Percentiles rank a stretch among this genome's conserved stretches.
Evolutionary conservation across 2,797 vertebrate genomes (phyloP).

Genomic region (Acanthurus leucopareius): DNA sequence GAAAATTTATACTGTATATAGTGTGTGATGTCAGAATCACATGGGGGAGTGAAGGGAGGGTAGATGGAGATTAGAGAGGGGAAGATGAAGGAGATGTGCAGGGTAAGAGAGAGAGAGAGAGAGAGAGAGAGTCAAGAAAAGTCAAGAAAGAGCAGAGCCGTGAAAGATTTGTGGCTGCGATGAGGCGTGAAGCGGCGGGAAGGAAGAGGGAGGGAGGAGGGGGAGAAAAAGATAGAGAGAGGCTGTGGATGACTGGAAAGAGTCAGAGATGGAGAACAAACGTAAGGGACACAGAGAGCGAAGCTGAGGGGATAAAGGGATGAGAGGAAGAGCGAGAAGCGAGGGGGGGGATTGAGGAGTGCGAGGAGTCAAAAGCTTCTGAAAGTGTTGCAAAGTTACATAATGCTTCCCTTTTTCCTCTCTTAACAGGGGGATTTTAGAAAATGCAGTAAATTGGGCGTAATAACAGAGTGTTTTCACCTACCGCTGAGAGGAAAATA

Average conservation of each 20-base stretch:
- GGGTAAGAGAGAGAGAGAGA: background rate
- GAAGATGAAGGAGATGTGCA: slow-evolving; percentile 18
- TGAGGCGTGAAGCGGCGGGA: slow-evolving; percentile 37
- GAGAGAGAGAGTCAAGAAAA: slow-evolving; percentile 11
- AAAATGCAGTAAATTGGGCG: slow-evolving; percentile 33
- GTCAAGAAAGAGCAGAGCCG: slow-evolving; percentile 43
- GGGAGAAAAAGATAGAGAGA: background rate
- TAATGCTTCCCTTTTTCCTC: background rate
- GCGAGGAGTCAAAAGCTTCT: slow-evolving; percentile 47
- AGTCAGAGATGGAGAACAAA: slow-evolving; percentile 33
- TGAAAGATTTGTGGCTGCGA: slow-evolving; percentile 54
- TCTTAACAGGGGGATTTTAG: slow-evolving; percentile 20
- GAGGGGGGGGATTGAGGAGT: slow-evolving; percentile 17
- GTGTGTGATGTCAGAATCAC: slow-evolving; percentile 20
- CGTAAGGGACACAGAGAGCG: slow-evolving; percentile 31
- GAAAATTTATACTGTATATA: slow-evolving; percentile 13
- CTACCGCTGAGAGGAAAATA: slow-evolving; percentile 24
- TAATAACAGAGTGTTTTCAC: slow-evolving; percentile 43
- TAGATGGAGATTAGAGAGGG: slow-evolving; percentile 31
- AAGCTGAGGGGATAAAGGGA: slow-evolving; percentile 47
- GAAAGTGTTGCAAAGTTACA: slow-evolving; percentile 41
- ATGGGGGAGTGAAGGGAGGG: slow-evolving; percentile 5
- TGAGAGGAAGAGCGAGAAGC: slow-evolving; percentile 25
- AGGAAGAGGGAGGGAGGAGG: background rate
- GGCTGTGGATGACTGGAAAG: slow-evolving; percentile 16